These are phyloP conservation scores for Sarcophaga carnaria DNA, from an alignment of 2,888 invertebrate species.

Conservation along the genomic window DNA sequence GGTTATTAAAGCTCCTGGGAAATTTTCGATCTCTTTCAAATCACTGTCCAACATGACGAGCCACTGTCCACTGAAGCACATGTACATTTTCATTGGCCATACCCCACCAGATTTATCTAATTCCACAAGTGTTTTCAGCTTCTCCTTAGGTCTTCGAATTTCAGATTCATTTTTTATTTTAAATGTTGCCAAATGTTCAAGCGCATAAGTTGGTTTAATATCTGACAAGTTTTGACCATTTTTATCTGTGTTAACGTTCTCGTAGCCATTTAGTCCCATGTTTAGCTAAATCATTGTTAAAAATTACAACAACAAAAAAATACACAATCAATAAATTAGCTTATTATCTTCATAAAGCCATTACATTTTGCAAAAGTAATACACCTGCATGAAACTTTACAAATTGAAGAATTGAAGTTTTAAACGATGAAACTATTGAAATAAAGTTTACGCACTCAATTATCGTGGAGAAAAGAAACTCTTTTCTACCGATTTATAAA, in stretches of 20 bases:
- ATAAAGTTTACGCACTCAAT: too few species aligned
- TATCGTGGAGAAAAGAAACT: too few species aligned
- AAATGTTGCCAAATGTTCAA: constrained; percentile 99
- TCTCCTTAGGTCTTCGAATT: constrained; percentile 93
- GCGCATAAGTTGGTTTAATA: constrained; percentile 89
- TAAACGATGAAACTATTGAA: too few species aligned
- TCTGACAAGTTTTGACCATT: constrained; percentile 47
- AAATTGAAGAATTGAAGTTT: constrained; percentile 10
- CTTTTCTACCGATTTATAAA: too few species aligned
- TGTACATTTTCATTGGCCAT: constrained; percentile 98
- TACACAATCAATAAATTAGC: not conserved
- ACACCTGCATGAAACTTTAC: constrained; percentile 35
- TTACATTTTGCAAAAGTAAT: too few species aligned
- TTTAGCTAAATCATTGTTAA: constrained; percentile 28
- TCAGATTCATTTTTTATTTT: constrained; percentile 95
- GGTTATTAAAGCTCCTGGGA: constrained; percentile 94
- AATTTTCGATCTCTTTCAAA: constrained; percentile 97
- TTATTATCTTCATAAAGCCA: not conserved
- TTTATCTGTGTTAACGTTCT: constrained; percentile 20
- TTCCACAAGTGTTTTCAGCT: constrained; percentile 94
- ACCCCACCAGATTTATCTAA: constrained; percentile 97
- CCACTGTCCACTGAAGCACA: constrained; percentile 93
- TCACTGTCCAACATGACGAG: constrained; percentile 96
- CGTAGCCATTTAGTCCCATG: constrained; percentile 52
- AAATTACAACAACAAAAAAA: not conserved